phyloP scores from a whole-genome alignment of 2,113 vertebrate species.

The Gadus macrocephalus region DNA sequence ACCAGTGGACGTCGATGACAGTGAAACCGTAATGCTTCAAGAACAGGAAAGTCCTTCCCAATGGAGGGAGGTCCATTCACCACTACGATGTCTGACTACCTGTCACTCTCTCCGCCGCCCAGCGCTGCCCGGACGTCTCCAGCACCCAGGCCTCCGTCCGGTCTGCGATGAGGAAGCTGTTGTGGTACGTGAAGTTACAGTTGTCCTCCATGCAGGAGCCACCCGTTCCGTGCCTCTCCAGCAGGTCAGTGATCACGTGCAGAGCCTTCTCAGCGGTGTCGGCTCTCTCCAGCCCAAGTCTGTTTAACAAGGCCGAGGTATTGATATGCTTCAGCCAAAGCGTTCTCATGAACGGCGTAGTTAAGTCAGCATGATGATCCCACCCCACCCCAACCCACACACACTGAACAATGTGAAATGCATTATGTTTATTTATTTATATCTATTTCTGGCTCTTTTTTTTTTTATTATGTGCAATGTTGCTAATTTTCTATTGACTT shows the following conservation, averaged over 20 bases:
- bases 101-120: conserved; percentile 87
- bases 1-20: no score
- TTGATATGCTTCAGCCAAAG: background rate
- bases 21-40: no score
- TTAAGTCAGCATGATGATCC: background rate
- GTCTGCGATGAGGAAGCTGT: conserved; percentile 95
- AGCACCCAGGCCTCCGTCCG: conserved; percentile 91
- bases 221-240: conserved; percentile 89
- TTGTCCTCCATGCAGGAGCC: conserved; percentile 88
- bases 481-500: no score
- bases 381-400: no score
- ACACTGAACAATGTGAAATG: no score
- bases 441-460: background rate
- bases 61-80: background rate
- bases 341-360: background rate
- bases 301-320: conserved; percentile 47
- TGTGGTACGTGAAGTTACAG: conserved; percentile 85
- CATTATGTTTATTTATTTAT: no score
- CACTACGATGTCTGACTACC: conserved; percentile 47
- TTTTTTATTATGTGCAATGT: background rate
- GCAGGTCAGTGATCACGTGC: conserved; percentile 79
- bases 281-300: conserved; percentile 92
- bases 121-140: conserved; percentile 88
- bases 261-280: conserved; percentile 87
- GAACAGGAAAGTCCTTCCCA: no score